These are phyloP conservation scores for Danio kyathit DNA, from an alignment of 2,797 vertebrate genomes.

Conservation along the genomic window DNA sequence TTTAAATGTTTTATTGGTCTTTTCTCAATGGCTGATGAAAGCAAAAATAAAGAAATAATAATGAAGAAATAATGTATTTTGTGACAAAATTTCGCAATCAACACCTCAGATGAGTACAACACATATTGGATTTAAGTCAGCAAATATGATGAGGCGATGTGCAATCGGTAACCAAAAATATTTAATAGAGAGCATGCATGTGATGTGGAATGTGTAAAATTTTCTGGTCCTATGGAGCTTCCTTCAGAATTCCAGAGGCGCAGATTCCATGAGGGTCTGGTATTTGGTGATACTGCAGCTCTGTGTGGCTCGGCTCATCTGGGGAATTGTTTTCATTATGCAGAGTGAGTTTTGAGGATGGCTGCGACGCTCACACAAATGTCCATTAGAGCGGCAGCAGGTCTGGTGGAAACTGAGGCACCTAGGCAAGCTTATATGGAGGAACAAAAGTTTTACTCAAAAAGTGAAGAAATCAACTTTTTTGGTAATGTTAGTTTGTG, in stretches of 20 bases:
- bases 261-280: conserved; percentile 2
- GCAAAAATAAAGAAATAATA: no score
- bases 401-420: conserved; percentile 25
- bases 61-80: no score
- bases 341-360: conserved; percentile 56
- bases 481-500: no score
- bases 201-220: background rate
- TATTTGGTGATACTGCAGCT: conserved; percentile 38
- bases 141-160: background rate
- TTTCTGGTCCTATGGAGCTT: background rate
- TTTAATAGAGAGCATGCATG: background rate
- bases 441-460: background rate
- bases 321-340: conserved; percentile 31
- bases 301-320: conserved; percentile 45
- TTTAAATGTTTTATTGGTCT: no score
- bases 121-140: no score
- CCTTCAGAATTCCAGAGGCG: background rate
- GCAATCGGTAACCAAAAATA: background rate
- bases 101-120: no score
- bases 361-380: conserved; percentile 70
- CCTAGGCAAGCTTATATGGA: background rate
- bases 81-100: no score
- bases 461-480: background rate
- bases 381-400: conserved; percentile 75
- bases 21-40: no score